These are phyloP conservation scores for Thymelicus sylvestris DNA, from an alignment of 2,888 invertebrate species.

Conservation along the genomic window DNA sequence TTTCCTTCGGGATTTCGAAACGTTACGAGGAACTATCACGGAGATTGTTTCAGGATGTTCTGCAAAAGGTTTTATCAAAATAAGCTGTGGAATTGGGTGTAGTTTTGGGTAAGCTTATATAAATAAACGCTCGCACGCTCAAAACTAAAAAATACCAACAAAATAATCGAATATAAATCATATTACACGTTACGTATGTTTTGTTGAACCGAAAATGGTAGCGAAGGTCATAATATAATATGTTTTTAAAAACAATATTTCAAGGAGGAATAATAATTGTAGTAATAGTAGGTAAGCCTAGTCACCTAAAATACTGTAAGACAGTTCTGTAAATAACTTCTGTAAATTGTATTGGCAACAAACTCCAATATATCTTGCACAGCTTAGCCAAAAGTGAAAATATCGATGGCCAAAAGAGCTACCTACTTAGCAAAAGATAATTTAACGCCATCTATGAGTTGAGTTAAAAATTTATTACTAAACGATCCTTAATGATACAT, in stretches of 20 bases:
- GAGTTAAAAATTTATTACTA: no score
- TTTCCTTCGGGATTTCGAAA: neutral
- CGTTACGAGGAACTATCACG: neutral
- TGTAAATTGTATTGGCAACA: neutral
- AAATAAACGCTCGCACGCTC: neutral
- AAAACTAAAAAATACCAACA: no score
- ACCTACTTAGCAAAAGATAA: neutral
- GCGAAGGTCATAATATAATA: no score
- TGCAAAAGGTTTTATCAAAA: neutral
- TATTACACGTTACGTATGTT: no score
- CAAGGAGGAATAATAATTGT: no score
- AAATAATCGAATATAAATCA: no score
- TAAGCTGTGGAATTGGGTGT: neutral
- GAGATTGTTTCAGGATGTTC: constrained; percentile 1
- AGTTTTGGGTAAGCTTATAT: neutral
- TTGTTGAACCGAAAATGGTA: no score
- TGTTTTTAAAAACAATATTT: no score
- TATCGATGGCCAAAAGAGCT: neutral
- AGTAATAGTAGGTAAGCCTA: no score
- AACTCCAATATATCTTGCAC: neutral
- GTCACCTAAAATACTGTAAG: neutral
- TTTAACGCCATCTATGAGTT: no score
- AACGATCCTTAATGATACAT: no score
- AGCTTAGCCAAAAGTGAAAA: neutral
- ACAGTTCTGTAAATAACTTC: neutral